Evolutionary conservation across 2,888 invertebrate species (phyloP), one percentile per base, ranked within the genome.

Genomic region (Apodemia zela): DNA sequence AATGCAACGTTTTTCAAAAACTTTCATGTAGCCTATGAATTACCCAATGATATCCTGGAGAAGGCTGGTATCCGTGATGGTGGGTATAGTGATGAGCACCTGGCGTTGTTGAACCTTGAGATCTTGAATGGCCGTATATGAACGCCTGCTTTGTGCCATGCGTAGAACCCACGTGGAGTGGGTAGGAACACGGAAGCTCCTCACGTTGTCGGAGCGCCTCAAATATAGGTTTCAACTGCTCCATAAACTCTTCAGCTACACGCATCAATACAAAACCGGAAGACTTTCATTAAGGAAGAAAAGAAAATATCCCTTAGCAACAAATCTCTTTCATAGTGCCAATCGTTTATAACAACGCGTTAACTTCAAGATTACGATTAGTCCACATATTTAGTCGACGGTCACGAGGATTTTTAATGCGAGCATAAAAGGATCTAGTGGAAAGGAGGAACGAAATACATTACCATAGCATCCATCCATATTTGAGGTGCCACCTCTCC

Each of bases 211-310:
- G 95, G 87, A 97, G 94, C 92, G 96, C 96, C 93, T 97, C 97
- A 94, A 98, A 97, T 93, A 98, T 97, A 84, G 97, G 97, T 96
- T 95, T 97, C 95, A 98, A 94, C 94, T 97, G 97, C 93, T 95
- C 96, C 95, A 98, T 94, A 94, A 97, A 97, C 94, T 97, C 97
- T 93, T 97, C 97, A 93, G 97, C 97, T 97, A 93, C 82, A 90
- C 84, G 87, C 76, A 86, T 79, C 79, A 89, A 89, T 89, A 84
- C 79, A 88, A 88, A 90, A 87, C 81, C 87, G 84, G 84, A 85
- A 82, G 66, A 68, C 79, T 79, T 84, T 82, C 75, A 85, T 85
- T 90, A 87, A 79, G 83, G 81, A 79, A 73, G 76, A 75, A 67
- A 79, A 78, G 75, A 69, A 78, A 5, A 63, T 63, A 76, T 75